Base-by-base conservation (phyloP, 2,888 invertebrate genomes). In the Orchestes rusci region DNA sequence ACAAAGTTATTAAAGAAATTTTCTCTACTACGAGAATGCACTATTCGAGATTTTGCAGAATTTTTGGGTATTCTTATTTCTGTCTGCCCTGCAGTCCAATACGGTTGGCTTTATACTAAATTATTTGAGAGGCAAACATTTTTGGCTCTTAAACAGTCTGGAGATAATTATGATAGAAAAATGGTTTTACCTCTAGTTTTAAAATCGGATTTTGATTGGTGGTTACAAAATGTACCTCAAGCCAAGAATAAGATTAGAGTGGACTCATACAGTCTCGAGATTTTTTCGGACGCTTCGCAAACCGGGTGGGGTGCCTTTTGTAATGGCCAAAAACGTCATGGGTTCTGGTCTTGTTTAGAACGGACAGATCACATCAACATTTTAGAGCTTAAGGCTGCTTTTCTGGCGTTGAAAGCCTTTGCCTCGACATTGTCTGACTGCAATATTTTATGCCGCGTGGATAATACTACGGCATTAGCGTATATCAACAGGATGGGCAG, bases 241-340 rank as follows among this genome's bases (percentile, higher is more conserved):
- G 10, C 23, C 13, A 16, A 37, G 15, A 38, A 39, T 36, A 8
- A 16, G 10, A 17, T 38, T 5, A 38, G 53, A 53, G 8, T 3
- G 16, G 3, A 4, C 30, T 23, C 17, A 8, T 45, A 30, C 30
- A 5, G 31, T 16, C 16, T 31, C 23, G 16, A 43, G 43, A 53
- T 54, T 28, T 57, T 42, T 38, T 45, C 54, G 5, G 56, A 56
- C 34, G 55, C 55, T 4, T 56, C 54, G 5, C 28, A 18, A 5
- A 39, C 49, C n/a, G 55, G 53, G 7, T 57, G 56, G 55, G 55
- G 56, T 10, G 35, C 27, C 10, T 44, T 39, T 29, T 54, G 50
- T 40, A 46, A 50, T 15, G 45, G 35, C 2, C 2, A 39, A 5
- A 37, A 19, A 7, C 27, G 43, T 13, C 43, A 42, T 20, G 56